phyloP scores from a whole-genome alignment of 1,140 invertebrate genomes.

The Trichonephila inaurata region DNA sequence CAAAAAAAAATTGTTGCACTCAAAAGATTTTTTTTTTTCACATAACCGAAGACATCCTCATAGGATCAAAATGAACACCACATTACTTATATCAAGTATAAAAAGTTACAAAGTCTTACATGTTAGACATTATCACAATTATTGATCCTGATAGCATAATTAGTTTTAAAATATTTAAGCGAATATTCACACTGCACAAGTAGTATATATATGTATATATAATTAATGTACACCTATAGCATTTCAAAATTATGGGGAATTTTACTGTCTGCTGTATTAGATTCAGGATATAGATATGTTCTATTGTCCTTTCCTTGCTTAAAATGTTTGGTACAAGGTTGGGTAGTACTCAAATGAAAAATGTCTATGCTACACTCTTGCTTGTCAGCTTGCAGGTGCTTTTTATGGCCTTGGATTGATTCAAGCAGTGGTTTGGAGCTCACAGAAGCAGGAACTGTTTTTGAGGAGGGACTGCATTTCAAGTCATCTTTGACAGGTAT shows the following conservation, averaged over 20 bases:
- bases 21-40: constrained; percentile 1
- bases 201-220: constrained; percentile 46
- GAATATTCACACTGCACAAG: constrained; percentile 63
- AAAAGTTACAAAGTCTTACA: constrained; percentile 72
- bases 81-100: constrained; percentile 45
- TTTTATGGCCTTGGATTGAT: constrained; percentile 41
- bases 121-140: constrained; percentile 74
- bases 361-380: constrained; percentile 38
- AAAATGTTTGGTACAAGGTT: constrained; percentile 29
- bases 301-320: constrained; percentile 45
- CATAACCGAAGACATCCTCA: constrained; percentile 26
- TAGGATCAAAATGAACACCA: constrained; percentile 46
- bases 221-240: constrained; percentile 60
- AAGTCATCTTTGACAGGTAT: constrained; percentile 79
- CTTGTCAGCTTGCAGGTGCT: constrained; percentile 27
- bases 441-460: constrained; percentile 53
- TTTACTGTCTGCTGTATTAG: constrained; percentile 25
- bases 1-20: constrained; percentile 34
- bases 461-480: constrained; percentile 49
- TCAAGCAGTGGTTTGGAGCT: constrained; percentile 29
- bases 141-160: constrained; percentile 67
- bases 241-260: constrained; percentile 17
- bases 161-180: constrained; percentile 72
- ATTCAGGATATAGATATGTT: constrained; percentile 49
- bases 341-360: constrained; percentile 20